Evolutionary conservation across 2,888 invertebrate genomes (phyloP), one percentile per base, ranked within the genome.

Genomic region (Aromia moschata): DNA sequence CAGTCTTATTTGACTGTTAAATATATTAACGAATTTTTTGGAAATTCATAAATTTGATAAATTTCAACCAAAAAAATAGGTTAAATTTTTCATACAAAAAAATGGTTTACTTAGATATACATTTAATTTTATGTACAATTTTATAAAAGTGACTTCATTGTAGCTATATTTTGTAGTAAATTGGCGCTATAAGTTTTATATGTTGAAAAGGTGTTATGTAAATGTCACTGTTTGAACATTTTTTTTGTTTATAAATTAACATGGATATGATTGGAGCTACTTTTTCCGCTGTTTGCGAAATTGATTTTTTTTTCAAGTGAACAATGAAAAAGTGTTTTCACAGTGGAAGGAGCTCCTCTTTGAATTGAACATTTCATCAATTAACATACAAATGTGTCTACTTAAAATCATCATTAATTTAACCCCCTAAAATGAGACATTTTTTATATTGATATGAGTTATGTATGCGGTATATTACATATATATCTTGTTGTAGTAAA

Each of bases 21-120:
- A 41, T 43, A 53, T 37, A 54, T 60, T 71, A 70, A 73, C 71
- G 73, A 74, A 74, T 73, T 72, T n/a, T 54, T 73, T 72, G 61
- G 65, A 69, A 70, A 62, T 52, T 52, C 40, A 41, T 63, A 64
- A 60, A 41, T 62, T 56, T 62, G 60, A 67, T 62, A 46, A 59
- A 66, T 68, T n/a, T 62, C 51, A 63, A 67, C 64, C 64, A 66
- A 68, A 65, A 61, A 31, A 41, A 14, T 33, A 41, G 31, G 31
- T 49, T 38, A 38, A 49, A 38, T 41, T 41, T 52, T 52, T 52
- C 52, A 41, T 52, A 52, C 17, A 41, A 41, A 25, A 52, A 52
- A 40, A 41, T 30, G 52, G 40, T 52, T 52, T 41, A 7, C 25
- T 25, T 47, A 49, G 37, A 40, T 38, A 49, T 49, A 38, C 38